Evolutionary conservation across 2,888 invertebrate species (phyloP), one percentile per base, ranked within the genome.

Genomic region (Apodemia zela): DNA sequence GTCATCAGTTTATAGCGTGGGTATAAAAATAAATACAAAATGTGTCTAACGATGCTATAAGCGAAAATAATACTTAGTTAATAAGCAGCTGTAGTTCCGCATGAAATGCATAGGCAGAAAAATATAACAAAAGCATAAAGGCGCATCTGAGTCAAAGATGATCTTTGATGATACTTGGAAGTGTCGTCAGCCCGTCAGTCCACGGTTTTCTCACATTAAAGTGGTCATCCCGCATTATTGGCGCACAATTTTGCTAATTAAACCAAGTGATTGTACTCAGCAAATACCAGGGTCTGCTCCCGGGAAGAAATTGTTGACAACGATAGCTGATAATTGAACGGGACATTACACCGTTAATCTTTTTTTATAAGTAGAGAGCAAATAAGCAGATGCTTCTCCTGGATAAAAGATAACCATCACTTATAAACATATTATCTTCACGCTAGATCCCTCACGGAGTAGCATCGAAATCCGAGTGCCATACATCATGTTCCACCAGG

Each of bases 231-330:
- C 70, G 75, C 76, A 81, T 80, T 76, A 81, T 78, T 79, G 81
- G 73, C 78, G 75, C 81, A 75, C 73, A 74, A 75, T 75, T 76
- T 76, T 72, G 73, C 77, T 82, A 81, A 84, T 85, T 84, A 84
- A 82, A 76, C 74, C 73, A 73, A 72, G 73, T 71, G 71, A 74
- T 70, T 65, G 54, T 65, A 64, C 64, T 49, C 62, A 65, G 62
- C 60, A 61, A 66, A 67, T 66, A 62, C 65, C 64, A 57, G 54
- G 35, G 45, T 63, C 33, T 49, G 13, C 66, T 66, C 61, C 61
- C 54, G 54, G 63, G 65, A 68, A 66, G 61, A 38, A 61, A 33
- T 35, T 58, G 15, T 60, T 35, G 25, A 59, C 58, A 57, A 17
- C 45, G 57, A 65, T 60, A 64, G 47, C 54, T 54, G 25, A 15